phyloP scores from a whole-genome alignment of 2,113 vertebrate species.

The Myodes glareolus region DNA sequence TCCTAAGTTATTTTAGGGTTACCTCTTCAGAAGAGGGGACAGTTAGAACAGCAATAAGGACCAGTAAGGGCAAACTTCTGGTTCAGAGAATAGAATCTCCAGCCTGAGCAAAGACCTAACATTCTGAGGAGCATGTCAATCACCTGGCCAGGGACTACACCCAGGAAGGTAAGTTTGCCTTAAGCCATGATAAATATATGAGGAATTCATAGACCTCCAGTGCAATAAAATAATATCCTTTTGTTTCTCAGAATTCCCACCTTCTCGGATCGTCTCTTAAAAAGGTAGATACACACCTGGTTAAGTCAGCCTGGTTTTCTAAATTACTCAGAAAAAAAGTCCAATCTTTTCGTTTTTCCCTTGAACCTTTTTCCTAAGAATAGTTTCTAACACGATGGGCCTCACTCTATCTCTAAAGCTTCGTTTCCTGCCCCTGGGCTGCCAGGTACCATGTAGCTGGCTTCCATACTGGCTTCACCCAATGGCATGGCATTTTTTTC shows the following conservation, averaged over 20 bases:
- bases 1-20: background rate
- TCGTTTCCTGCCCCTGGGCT: background rate
- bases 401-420: background rate
- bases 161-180: background rate
- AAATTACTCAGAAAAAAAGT: background rate
- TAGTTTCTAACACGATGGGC: background rate
- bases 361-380: background rate
- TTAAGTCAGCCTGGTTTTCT: background rate
- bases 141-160: background rate
- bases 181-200: background rate
- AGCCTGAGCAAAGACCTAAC: background rate
- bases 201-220: background rate
- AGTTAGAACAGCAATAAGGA: background rate
- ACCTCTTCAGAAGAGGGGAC: background rate
- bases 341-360: background rate
- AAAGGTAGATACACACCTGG: background rate
- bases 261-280: background rate
- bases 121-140: background rate
- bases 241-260: background rate
- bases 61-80: background rate
- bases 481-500: too few relatives aligned
- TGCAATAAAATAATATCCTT: background rate
- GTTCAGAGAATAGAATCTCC: background rate
- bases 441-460: background rate
- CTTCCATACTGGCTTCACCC: background rate